Percentiles rank a stretch among this genome's conserved stretches.
Conservation (phyloP, 2,888 invertebrate species). For the Gastracanthus pulcherrimus region DNA sequence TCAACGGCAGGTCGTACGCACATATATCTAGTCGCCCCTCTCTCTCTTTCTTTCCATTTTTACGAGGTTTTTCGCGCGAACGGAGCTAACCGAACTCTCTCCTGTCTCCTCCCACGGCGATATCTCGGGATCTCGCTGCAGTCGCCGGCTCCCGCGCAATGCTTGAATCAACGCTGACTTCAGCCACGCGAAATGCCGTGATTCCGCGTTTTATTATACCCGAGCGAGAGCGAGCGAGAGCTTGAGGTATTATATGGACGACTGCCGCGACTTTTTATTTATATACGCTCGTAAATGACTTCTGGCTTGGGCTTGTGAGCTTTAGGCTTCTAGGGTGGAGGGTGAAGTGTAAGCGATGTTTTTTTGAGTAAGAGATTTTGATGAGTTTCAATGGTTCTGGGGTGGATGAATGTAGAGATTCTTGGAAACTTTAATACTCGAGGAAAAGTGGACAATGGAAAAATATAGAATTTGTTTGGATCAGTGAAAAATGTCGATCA, state of each 20-base stretch:
- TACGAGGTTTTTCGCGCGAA: conserved; percentile 27
- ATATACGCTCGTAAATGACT: background rate
- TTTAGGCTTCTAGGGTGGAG: too few relatives aligned
- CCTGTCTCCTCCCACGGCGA: background rate
- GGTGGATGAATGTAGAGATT: too few relatives aligned
- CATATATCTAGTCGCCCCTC: background rate
- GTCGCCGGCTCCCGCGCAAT: background rate
- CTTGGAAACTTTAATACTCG: too few relatives aligned
- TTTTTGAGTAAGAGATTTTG: too few relatives aligned
- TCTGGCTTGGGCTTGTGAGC: background rate
- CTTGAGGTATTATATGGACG: too few relatives aligned
- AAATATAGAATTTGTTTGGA: too few relatives aligned
- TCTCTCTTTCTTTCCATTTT: background rate
- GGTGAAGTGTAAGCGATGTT: too few relatives aligned
- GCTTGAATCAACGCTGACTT: conserved; percentile 41
- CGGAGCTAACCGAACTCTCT: background rate
- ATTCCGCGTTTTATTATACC: conserved; percentile 45
- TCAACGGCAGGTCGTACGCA: background rate
- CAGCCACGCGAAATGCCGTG: conserved; percentile 28
- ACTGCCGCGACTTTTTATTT: conserved; percentile 3
- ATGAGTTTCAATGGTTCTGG: too few relatives aligned
- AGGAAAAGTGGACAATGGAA: too few relatives aligned
- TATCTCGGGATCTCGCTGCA: conserved; percentile 4
- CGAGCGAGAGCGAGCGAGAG: conserved; percentile 9
- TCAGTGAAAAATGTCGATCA: too few relatives aligned